Evolutionary conservation across 2,888 invertebrate species (phyloP).

Genomic region (Drosophila kuntzei): DNA sequence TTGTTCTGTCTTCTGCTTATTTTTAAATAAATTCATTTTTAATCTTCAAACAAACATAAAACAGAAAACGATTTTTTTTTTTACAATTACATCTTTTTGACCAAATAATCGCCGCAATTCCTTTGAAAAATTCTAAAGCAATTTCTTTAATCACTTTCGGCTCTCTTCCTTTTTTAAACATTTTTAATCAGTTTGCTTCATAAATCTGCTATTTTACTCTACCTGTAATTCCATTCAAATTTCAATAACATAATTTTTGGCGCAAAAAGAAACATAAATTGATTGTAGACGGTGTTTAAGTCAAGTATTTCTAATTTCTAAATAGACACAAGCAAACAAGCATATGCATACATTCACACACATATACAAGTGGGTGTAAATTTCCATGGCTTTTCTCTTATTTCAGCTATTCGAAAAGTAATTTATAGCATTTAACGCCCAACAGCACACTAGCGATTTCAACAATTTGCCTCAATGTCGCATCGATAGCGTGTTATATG

Average conservation of each 20-base stretch:
- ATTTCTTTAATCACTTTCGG: no score
- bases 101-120: no score
- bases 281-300: not conserved
- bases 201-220: no score
- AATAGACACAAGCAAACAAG: not conserved
- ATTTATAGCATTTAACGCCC: slow-evolving; percentile 70
- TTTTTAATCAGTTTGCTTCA: no score
- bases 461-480: slow-evolving; percentile 65
- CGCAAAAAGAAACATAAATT: not conserved
- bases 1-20: no score
- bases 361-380: slow-evolving; percentile 24
- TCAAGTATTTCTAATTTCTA: not conserved
- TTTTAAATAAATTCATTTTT: no score
- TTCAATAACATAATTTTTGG: not conserved
- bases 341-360: not conserved
- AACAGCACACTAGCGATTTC: slow-evolving; percentile 69
- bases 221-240: not conserved
- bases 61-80: no score
- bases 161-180: no score
- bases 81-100: no score
- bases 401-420: slow-evolving; percentile 57
- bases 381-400: slow-evolving; percentile 6
- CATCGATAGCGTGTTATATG: slow-evolving; percentile 17
- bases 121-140: no score
- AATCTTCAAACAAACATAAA: no score